Evolutionary conservation across 2,797 vertebrate species (phyloP).

Genomic region (Enteromius mattozi): DNA sequence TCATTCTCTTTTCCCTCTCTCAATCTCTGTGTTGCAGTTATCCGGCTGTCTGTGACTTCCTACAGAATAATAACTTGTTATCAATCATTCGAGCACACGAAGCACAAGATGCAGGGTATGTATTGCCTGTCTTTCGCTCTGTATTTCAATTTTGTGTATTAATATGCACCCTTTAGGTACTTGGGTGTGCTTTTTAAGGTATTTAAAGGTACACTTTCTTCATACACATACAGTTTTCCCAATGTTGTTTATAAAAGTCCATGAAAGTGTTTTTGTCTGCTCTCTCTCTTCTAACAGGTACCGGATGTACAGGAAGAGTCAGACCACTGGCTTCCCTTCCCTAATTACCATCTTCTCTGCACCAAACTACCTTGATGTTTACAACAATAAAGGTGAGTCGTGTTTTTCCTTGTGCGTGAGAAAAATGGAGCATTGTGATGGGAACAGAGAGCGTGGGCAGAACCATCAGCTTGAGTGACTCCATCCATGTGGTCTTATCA

Average conservation of each 20-base stretch:
- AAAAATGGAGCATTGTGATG: constrained; percentile 5
- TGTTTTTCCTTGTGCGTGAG: constrained; percentile 10
- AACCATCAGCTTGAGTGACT: constrained; percentile 77
- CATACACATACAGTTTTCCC: neutral
- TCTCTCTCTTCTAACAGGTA: constrained; percentile 77
- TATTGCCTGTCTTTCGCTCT: constrained; percentile 27
- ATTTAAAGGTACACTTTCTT: neutral
- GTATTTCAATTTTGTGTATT: neutral
- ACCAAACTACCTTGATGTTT: constrained; percentile 99
- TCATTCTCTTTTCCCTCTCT: constrained; percentile 37
- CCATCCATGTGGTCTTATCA: constrained; percentile 77
- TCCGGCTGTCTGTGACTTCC: constrained; percentile 90
- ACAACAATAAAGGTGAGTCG: constrained; percentile 98
- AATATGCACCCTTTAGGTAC: neutral
- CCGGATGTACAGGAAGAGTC: constrained; percentile 99
- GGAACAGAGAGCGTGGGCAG: constrained; percentile 68
- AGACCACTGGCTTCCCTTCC: constrained; percentile 98
- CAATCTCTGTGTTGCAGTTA: constrained; percentile 77
- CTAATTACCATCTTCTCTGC: constrained; percentile 99
- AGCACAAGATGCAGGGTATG: constrained; percentile 92
- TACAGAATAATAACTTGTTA: constrained; percentile 93
- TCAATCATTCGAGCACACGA: constrained; percentile 91
- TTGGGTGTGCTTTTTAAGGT: neutral
- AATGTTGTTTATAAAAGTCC: neutral
- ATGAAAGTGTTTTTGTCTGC: neutral